Percentiles rank a stretch among this genome's conserved stretches.
Evolutionary conservation across 1,140 invertebrate species (phyloP).

Genomic region (Paraescarpia echinospica): DNA sequence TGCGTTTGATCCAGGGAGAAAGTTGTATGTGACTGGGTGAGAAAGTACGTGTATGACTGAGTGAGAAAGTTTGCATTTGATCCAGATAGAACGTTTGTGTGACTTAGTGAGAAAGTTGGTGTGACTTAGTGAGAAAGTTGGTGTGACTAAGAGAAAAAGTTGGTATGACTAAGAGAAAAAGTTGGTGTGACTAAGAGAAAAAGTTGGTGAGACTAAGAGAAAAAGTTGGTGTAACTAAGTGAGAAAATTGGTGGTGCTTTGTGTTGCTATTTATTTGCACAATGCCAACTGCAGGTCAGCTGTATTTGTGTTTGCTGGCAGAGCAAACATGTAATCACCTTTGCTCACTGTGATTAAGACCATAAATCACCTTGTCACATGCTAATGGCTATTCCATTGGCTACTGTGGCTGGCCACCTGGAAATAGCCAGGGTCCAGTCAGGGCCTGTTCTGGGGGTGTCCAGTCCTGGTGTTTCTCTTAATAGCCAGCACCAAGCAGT

Average conservation of each 20-base stretch:
- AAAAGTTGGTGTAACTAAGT: neutral
- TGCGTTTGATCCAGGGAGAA: neutral
- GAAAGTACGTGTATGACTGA: neutral
- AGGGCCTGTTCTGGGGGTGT: neutral
- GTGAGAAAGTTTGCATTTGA: neutral
- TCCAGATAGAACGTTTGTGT: neutral
- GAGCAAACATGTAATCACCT: neutral
- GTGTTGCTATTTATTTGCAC: slow-evolving; percentile 5
- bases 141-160: neutral
- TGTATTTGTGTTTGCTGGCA: neutral
- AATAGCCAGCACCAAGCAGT: neutral
- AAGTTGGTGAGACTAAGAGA: neutral
- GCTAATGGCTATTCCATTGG: neutral
- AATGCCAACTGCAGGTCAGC: neutral
- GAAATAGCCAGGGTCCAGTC: neutral
- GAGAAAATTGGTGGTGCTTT: neutral
- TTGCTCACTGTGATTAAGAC: neutral
- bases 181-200: neutral
- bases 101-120: neutral
- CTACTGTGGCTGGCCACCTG: neutral
- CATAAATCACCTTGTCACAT: neutral
- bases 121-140: neutral
- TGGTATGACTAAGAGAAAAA: neutral
- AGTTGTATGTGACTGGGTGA: neutral
- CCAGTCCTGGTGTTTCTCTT: neutral